These are phyloP conservation scores for Drosophila merina DNA, from an alignment of 2,888 invertebrate species.

Conservation along the genomic window DNA sequence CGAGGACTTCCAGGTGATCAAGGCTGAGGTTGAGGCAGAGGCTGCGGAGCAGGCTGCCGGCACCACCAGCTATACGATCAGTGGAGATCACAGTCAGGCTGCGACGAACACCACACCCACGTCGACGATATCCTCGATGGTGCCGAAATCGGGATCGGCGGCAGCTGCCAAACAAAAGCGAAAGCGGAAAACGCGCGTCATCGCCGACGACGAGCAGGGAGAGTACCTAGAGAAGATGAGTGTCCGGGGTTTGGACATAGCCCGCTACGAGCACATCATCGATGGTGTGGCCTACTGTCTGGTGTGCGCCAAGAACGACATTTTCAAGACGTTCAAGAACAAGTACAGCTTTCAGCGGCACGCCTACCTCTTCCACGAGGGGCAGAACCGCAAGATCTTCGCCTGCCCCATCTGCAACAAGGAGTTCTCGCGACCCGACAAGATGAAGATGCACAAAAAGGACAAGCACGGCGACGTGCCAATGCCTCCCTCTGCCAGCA, in stretches of 20 bases:
- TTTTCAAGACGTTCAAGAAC: constrained; percentile 83
- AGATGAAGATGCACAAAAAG: constrained; percentile 83
- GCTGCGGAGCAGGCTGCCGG: constrained; percentile 54
- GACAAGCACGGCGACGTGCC: constrained; percentile 81
- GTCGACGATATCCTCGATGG: constrained; percentile 45
- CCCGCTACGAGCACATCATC: constrained; percentile 82
- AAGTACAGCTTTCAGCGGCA: constrained; percentile 83
- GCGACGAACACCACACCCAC: constrained; percentile 26
- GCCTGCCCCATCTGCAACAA: constrained; percentile 83
- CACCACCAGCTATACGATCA: constrained; percentile 69
- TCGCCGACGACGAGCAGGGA: constrained; percentile 82
- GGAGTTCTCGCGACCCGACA: constrained; percentile 82
- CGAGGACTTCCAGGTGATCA: constrained; percentile 70
- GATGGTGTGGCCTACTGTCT: constrained; percentile 82
- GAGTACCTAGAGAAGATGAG: constrained; percentile 83
- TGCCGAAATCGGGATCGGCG: constrained; percentile 50
- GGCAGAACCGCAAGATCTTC: constrained; percentile 82
- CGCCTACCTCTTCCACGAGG: constrained; percentile 82
- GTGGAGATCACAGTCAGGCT: constrained; percentile 41
- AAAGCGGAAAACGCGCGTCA: constrained; percentile 81
- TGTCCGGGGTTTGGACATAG: constrained; percentile 82
- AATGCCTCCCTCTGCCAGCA: constrained; percentile 61
- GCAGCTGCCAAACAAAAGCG: constrained; percentile 80
- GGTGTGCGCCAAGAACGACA: constrained; percentile 83
- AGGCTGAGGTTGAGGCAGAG: constrained; percentile 65